Evolutionary conservation across 2,797 vertebrate genomes (phyloP).

Genomic region (Limosa lapponica): DNA sequence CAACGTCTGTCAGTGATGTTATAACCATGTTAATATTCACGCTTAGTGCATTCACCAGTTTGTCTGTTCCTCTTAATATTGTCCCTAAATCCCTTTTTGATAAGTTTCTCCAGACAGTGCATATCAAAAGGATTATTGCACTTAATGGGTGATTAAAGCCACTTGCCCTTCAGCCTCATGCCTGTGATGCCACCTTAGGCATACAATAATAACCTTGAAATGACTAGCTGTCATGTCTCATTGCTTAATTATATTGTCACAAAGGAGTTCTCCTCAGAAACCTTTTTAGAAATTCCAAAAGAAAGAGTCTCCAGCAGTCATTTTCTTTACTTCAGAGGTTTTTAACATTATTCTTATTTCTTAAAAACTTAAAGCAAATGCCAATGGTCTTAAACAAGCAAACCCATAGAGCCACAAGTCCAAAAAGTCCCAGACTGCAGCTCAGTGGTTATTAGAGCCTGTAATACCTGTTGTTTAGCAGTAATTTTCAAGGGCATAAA

Average conservation of each 20-base stretch:
- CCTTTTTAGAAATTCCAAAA: conserved; percentile 36
- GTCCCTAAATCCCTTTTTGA: conserved; percentile 36
- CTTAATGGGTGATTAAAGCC: conserved; percentile 69
- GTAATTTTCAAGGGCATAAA: neutral
- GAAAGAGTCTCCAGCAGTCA: neutral
- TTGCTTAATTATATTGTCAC: conserved; percentile 68
- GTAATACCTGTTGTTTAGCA: neutral
- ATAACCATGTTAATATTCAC: neutral
- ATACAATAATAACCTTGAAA: conserved; percentile 60
- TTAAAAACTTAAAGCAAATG: conserved; percentile 37
- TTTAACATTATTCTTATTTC: neutral
- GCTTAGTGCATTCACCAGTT: neutral
- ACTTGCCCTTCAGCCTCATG: conserved; percentile 56
- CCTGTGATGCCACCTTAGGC: conserved; percentile 69
- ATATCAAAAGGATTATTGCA: conserved; percentile 73
- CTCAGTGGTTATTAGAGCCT: neutral
- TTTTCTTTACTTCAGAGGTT: conserved; percentile 26
- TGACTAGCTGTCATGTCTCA: conserved; percentile 53
- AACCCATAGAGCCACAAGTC: neutral
- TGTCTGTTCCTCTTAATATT: conserved; percentile 28
- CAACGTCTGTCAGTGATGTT: neutral
- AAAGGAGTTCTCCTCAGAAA: conserved; percentile 25
- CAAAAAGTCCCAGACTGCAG: neutral
- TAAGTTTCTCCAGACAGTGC: conserved; percentile 38
- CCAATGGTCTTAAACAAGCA: conserved; percentile 28